Evolutionary conservation across 1,140 invertebrate species (phyloP).

Genomic region (Scaptomyza graminum): DNA sequence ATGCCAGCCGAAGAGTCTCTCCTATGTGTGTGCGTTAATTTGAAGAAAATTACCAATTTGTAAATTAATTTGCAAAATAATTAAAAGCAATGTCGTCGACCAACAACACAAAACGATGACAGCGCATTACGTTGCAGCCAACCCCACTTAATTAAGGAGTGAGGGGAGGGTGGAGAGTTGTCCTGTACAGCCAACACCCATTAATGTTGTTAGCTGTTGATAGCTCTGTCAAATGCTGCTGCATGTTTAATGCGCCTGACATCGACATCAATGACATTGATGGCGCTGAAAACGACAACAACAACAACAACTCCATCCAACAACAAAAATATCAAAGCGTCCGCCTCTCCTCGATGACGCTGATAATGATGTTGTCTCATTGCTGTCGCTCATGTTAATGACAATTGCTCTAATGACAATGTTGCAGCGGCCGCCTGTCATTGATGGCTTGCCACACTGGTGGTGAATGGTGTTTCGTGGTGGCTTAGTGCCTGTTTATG

Average conservation of each 20-base stretch:
- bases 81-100: slow-evolving; percentile 73
- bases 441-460: slow-evolving; percentile 19
- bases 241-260: slow-evolving; percentile 79
- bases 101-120: slow-evolving; percentile 38
- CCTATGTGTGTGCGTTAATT: slow-evolving; percentile 45
- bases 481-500: slow-evolving; percentile 70
- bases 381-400: slow-evolving; percentile 78
- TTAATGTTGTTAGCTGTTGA: slow-evolving; percentile 81
- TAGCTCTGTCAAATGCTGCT: slow-evolving; percentile 79
- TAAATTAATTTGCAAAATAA: slow-evolving; percentile 82
- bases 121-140: slow-evolving; percentile 49
- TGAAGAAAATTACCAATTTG: slow-evolving; percentile 81
- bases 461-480: neutral
- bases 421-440: slow-evolving; percentile 48
- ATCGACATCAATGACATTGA: slow-evolving; percentile 63
- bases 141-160: neutral
- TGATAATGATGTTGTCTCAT: slow-evolving; percentile 81
- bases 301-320: slow-evolving; percentile 23
- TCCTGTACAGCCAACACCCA: slow-evolving; percentile 51
- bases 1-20: slow-evolving; percentile 17
- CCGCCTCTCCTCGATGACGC: slow-evolving; percentile 46
- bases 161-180: neutral
- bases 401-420: slow-evolving; percentile 82
- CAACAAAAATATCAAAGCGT: slow-evolving; percentile 46
- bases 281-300: slow-evolving; percentile 26